These are phyloP conservation scores for Coregonus sp. DNA, from an alignment of 2,797 vertebrate genomes.

Conservation along the genomic window DNA sequence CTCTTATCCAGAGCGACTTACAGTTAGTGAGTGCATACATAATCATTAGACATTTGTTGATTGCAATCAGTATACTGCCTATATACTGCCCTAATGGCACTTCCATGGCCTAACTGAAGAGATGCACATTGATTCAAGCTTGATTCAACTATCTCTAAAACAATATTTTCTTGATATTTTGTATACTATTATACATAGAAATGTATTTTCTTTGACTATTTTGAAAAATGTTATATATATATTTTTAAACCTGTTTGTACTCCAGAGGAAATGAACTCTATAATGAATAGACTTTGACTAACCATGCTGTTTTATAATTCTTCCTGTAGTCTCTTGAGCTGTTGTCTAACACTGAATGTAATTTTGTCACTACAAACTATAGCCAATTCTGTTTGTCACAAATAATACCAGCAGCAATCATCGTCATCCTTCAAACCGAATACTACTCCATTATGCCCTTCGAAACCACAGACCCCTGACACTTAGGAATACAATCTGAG, in stretches of 20 bases:
- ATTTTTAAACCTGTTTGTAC: not conserved
- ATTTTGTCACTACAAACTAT: conserved; percentile 29
- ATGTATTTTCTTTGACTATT: not conserved
- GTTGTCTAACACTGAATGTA: conserved; percentile 29
- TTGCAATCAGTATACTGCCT: not conserved
- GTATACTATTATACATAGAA: too few relatives aligned
- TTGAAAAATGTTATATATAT: not conserved
- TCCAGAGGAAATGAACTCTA: not conserved
- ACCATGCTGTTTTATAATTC: not conserved
- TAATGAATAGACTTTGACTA: not conserved
- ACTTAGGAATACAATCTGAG: conserved; percentile 65
- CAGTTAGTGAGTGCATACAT: not conserved
- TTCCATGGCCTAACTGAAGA: not conserved
- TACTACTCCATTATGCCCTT: conserved; percentile 27
- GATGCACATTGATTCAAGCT: not conserved
- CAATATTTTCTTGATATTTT: too few relatives aligned
- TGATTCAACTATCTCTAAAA: not conserved
- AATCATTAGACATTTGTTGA: not conserved
- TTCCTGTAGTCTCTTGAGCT: not conserved
- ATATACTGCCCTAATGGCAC: not conserved
- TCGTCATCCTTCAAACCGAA: conserved; percentile 20
- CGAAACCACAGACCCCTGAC: conserved; percentile 36
- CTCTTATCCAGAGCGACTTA: too few relatives aligned
- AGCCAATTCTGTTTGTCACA: conserved; percentile 52
- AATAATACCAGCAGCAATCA: not conserved